phyloP scores from a whole-genome alignment of 2,797 vertebrate genomes.

The Sciurus vulgaris region DNA sequence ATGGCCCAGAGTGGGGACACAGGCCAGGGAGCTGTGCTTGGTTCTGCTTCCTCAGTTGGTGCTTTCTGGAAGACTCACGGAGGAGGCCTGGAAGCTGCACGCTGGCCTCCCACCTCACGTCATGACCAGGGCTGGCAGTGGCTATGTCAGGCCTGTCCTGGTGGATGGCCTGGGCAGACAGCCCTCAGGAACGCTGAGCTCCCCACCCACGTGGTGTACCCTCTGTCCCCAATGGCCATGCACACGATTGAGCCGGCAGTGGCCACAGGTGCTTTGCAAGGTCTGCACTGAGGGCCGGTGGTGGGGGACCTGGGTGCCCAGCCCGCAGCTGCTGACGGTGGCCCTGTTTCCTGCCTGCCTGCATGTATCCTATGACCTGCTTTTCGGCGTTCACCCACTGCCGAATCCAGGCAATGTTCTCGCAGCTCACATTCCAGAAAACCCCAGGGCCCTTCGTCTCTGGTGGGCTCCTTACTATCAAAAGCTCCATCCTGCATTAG shows the following conservation, averaged over 20 bases:
- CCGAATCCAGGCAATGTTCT: background rate
- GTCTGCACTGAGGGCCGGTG: background rate
- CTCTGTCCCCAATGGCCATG: background rate
- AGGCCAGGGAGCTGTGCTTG: background rate
- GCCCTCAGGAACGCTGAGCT: background rate
- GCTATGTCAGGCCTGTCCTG: background rate
- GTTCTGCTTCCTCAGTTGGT: background rate
- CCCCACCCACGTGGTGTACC: fast-evolving
- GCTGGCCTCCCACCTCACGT: fast-evolving
- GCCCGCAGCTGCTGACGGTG: fast-evolving
- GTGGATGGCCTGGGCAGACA: background rate
- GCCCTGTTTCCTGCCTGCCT: background rate
- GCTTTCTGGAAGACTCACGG: background rate
- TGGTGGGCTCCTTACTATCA: background rate
- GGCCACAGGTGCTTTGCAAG: fast-evolving
- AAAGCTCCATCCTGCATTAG: background rate
- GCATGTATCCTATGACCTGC: background rate
- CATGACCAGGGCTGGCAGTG: background rate
- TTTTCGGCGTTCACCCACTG: background rate
- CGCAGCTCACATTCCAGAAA: background rate
- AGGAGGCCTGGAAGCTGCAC: background rate
- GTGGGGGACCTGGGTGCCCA: fast-evolving
- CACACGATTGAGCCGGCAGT: background rate
- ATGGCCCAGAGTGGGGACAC: fast-evolving
- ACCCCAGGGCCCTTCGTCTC: background rate